A percentile compares a stretch with the other conserved stretches of the same genome.
Evolutionary conservation across 2,113 vertebrate species (phyloP).

Genomic region (Peromyscus polionotus): DNA sequence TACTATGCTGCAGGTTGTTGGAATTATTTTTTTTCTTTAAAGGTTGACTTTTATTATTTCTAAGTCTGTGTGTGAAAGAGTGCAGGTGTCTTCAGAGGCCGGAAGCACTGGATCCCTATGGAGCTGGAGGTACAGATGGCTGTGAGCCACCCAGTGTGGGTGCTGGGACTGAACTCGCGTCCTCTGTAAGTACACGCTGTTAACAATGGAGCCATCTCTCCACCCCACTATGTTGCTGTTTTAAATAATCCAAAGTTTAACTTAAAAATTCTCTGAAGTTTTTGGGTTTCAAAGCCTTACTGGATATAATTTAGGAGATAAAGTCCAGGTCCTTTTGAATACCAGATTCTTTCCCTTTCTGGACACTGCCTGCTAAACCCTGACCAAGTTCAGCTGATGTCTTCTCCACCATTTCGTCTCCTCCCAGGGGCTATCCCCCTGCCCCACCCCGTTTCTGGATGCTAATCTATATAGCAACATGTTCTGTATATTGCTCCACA

Average conservation of each 20-base stretch:
- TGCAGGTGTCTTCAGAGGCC: not conserved
- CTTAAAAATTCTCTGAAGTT: not conserved
- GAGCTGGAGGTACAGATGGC: not conserved
- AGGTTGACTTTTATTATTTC: not conserved
- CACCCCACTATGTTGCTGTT: not conserved
- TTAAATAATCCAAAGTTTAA: conserved; percentile 34
- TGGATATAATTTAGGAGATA: conserved; percentile 12
- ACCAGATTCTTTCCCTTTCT: not conserved
- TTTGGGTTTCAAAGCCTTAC: conserved; percentile 16
- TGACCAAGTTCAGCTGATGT: not conserved
- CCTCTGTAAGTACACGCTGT: not conserved
- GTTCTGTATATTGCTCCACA: not conserved
- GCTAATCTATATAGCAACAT: not conserved
- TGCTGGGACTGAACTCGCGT: not conserved
- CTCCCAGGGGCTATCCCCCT: not conserved
- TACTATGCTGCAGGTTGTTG: not conserved
- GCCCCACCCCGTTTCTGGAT: not conserved
- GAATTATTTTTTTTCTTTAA: too few species aligned
- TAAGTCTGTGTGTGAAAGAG: not conserved
- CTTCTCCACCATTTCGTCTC: not conserved
- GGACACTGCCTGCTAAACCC: not conserved
- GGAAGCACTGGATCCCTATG: too few species aligned
- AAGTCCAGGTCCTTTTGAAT: not conserved
- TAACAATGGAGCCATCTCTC: not conserved
- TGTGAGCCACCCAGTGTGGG: not conserved